Conservation (phyloP, 2,113 vertebrate species). For the Clarias batrachus region DNA sequence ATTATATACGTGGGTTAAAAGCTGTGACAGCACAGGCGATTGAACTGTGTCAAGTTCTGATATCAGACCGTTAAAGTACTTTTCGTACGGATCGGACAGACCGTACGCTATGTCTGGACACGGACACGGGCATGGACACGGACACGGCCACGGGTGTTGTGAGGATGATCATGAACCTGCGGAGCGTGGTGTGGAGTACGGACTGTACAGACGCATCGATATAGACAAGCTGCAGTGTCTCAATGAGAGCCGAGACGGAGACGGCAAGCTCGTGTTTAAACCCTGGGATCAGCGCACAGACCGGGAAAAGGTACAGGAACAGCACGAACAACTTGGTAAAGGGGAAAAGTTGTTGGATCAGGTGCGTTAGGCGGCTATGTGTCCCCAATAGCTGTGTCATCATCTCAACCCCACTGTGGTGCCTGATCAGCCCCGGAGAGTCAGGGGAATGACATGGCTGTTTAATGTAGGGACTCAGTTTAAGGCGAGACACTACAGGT, state of each 20-base stretch:
- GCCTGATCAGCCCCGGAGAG: no score
- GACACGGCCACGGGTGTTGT: slow-evolving; percentile 74
- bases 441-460: neutral
- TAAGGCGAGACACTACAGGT: neutral
- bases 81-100: neutral
- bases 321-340: neutral
- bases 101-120: slow-evolving; percentile 70
- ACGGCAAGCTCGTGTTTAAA: slow-evolving; percentile 89
- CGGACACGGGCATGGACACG: slow-evolving; percentile 61
- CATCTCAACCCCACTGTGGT: neutral
- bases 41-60: neutral
- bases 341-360: neutral
- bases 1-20: neutral
- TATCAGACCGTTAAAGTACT: neutral
- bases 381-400: neutral
- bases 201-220: slow-evolving; percentile 86
- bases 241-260: slow-evolving; percentile 90
- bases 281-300: slow-evolving; percentile 88
- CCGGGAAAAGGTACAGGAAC: slow-evolving; percentile 76
- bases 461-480: neutral
- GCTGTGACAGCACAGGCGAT: no score
- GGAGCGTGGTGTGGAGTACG: slow-evolving; percentile 85
- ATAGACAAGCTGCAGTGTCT: slow-evolving; percentile 89
- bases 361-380: neutral
- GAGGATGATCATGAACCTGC: slow-evolving; percentile 81